Conservation (phyloP, 2,113 vertebrate species). For the Edolisoma coerulescens region DNA sequence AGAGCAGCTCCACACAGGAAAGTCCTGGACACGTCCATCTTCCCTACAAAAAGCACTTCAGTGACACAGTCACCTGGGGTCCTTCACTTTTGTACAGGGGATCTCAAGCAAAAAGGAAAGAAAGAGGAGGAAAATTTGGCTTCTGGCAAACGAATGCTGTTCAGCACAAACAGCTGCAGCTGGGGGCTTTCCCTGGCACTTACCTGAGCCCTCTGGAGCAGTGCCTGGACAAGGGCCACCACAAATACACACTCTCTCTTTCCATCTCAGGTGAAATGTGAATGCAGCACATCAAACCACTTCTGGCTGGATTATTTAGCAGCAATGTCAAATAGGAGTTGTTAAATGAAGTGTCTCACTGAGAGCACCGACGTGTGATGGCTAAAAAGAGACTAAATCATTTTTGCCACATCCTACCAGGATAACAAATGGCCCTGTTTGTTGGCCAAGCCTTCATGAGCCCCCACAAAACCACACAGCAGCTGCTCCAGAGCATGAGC, state of each 20-base stretch:
- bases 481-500: background rate
- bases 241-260: background rate
- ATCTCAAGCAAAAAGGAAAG: background rate
- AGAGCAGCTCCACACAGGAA: background rate
- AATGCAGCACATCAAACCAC: background rate
- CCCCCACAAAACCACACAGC: background rate
- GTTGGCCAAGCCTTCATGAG: background rate
- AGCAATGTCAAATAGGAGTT: background rate
- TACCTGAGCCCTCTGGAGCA: background rate
- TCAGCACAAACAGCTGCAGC: background rate
- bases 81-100: background rate
- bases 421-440: background rate
- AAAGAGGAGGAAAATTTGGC: background rate
- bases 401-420: background rate
- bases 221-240: background rate
- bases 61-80: background rate
- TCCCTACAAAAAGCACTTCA: background rate
- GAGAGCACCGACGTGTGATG: background rate
- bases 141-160: background rate
- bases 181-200: background rate
- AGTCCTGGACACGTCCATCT: background rate
- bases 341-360: background rate
- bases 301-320: background rate
- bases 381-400: background rate
- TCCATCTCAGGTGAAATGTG: background rate